Base-by-base conservation (phyloP, 2,113 vertebrate genomes). In the Bufo gargarizans region DNA sequence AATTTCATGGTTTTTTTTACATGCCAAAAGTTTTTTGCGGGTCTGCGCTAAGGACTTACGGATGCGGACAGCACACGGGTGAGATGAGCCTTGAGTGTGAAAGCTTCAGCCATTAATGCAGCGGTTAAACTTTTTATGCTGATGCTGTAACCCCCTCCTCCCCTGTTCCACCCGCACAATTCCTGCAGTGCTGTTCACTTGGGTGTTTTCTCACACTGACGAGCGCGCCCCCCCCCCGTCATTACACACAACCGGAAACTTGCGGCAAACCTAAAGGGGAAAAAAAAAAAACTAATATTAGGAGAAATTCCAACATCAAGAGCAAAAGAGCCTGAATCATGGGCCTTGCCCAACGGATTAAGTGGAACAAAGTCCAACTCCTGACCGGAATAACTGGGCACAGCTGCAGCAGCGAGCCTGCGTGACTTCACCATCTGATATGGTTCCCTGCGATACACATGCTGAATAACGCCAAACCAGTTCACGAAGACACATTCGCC, bases 341-440 rank as follows among this genome's bases (percentile, higher is more conserved):
- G n/a, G 11, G 55, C 49, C 55, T 4, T 74, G 49, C 63, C 55
- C 84, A 49, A 63, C 59, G 79, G 47, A 63, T n/a, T 79, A 16
- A 50, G 59, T 8, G 74, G 74, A 63, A 14, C 61, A 87, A 58
- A 87, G 85, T 87, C 61, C 85, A 69, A 33, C 16, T 58, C 22
- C 47, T 58, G 77, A 67, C 16, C 77, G 45, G 61, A 56, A 76
- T 69, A 76, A 71, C 14, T 56, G 76, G 49, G 74, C 58, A 47
- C 72, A 86, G 55, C 72, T 59, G 84, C 71, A 85, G 84, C 8
- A 72, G 63, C 14, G 63, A 19, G 69, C 72, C 56, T 67, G 61
- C 19, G 63, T 56, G 63, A 80, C 53, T 80, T 17, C 67, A n/a
- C 67, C 13, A 59, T 79, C 61, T 19, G 77, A 80, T 87, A 76